A percentile compares a stretch with the other conserved stretches of the same genome.
Conservation (phyloP, 1,140 invertebrate genomes). For the Pseudomyrmex gracilis region DNA sequence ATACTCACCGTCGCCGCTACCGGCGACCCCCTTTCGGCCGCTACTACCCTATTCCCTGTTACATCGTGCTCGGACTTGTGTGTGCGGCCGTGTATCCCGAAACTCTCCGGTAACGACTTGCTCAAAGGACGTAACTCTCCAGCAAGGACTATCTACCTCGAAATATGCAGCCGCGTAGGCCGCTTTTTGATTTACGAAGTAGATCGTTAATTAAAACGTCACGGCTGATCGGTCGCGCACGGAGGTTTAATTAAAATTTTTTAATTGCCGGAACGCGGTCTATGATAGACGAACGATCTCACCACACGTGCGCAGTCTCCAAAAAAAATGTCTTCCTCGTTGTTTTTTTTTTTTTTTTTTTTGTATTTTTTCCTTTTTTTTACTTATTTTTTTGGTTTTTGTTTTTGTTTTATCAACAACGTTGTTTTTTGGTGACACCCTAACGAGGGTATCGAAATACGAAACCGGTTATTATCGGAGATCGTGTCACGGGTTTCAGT, state of each 20-base stretch:
- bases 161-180: constrained; percentile 42
- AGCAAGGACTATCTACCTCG: constrained; percentile 26
- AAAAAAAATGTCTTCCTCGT: constrained; percentile 29
- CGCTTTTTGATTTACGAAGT: constrained; percentile 53
- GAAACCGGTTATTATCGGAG: constrained; percentile 66
- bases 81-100: constrained; percentile 40
- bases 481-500: constrained; percentile 44
- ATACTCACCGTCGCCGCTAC: neutral
- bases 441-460: constrained; percentile 53
- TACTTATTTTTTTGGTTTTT: neutral
- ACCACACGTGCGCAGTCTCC: neutral
- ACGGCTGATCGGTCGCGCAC: constrained; percentile 45
- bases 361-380: neutral
- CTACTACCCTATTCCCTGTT: constrained; percentile 44
- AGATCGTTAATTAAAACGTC: constrained; percentile 57
- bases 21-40: constrained; percentile 34
- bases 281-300: constrained; percentile 36
- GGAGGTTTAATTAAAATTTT: constrained; percentile 60
- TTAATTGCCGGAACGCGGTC: constrained; percentile 45
- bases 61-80: constrained; percentile 57
- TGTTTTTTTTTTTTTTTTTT: neutral
- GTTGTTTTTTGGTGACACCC: constrained; percentile 42
- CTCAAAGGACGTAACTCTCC: constrained; percentile 49
- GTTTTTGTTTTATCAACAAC: neutral
- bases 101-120: constrained; percentile 58